phyloP scores from a whole-genome alignment of 2,888 invertebrate genomes.

The Sesia apiformis region DNA sequence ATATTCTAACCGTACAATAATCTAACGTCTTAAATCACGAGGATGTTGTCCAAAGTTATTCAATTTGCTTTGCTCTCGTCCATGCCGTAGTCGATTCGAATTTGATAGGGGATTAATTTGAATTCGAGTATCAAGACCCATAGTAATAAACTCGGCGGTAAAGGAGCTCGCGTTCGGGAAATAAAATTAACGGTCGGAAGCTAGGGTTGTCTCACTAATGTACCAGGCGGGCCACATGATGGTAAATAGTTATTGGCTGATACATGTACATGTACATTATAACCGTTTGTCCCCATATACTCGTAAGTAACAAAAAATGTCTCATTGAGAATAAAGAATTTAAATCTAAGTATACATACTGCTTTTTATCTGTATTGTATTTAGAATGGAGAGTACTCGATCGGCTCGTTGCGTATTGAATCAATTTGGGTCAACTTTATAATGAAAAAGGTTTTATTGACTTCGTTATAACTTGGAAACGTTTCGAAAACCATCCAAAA shows the following conservation, averaged over 20 bases:
- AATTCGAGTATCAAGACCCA: neutral
- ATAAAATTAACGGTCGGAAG: too few relatives aligned
- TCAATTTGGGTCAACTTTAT: neutral
- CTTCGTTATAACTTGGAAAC: neutral
- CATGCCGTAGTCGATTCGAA: conserved; percentile 16
- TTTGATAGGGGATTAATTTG: conserved; percentile 7
- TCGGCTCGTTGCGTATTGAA: neutral
- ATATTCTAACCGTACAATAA: too few relatives aligned
- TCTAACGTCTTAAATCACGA: conserved; percentile 10
- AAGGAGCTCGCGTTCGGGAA: neutral
- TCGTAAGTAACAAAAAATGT: too few relatives aligned
- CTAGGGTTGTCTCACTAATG: too few relatives aligned
- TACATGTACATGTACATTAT: too few relatives aligned
- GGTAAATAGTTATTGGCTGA: too few relatives aligned
- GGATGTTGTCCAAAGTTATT: conserved; percentile 25
- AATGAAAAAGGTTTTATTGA: neutral
- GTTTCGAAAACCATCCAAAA: neutral
- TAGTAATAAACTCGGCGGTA: neutral
- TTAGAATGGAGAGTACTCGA: neutral
- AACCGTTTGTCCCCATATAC: too few relatives aligned
- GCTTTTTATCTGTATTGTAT: neutral
- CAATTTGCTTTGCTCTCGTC: conserved; percentile 23
- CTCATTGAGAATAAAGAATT: too few relatives aligned
- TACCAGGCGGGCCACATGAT: too few relatives aligned
- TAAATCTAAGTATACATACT: neutral